Conservation (phyloP, 1,140 invertebrate genomes). For the Sinonovacula constricta region DNA sequence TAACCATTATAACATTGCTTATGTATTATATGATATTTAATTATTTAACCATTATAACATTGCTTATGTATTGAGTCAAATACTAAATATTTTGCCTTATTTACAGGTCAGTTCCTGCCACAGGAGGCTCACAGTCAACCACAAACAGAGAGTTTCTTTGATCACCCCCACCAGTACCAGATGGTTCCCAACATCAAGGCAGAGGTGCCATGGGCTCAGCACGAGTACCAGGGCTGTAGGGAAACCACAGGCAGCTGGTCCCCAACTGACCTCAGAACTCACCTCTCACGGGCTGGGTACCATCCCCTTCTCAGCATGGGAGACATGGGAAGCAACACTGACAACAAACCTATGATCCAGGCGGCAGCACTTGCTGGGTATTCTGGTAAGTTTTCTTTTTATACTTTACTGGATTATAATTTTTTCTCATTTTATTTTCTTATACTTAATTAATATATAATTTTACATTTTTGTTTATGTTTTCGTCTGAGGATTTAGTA, state of each 20-base stretch:
- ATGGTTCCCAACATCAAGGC: conserved; percentile 86
- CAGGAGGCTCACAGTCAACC: conserved; percentile 52
- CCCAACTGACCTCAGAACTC: conserved; percentile 83
- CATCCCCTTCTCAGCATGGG: conserved; percentile 64
- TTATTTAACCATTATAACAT: too few species aligned
- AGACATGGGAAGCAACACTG: conserved; percentile 76
- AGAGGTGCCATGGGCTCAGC: conserved; percentile 63
- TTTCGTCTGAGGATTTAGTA: too few species aligned
- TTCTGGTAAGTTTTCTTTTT: conserved; percentile 80
- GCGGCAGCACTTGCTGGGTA: conserved; percentile 86
- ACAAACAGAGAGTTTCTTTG: conserved; percentile 75
- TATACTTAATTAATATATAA: too few species aligned
- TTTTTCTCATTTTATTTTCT: too few species aligned
- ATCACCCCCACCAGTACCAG: conserved; percentile 84
- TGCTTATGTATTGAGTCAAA: too few species aligned
- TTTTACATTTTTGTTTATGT: too few species aligned
- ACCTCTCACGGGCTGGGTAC: conserved; percentile 81
- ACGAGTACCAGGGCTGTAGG: conserved; percentile 60
- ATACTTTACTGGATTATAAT: too few species aligned
- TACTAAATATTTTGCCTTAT: too few species aligned
- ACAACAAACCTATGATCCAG: conserved; percentile 87
- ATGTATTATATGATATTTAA: too few species aligned
- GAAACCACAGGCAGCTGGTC: conserved; percentile 74
- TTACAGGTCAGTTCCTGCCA: conserved; percentile 66
- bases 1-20: too few species aligned